phyloP scores from a whole-genome alignment of 2,113 vertebrate species.

The Sclerurus mexicanus region DNA sequence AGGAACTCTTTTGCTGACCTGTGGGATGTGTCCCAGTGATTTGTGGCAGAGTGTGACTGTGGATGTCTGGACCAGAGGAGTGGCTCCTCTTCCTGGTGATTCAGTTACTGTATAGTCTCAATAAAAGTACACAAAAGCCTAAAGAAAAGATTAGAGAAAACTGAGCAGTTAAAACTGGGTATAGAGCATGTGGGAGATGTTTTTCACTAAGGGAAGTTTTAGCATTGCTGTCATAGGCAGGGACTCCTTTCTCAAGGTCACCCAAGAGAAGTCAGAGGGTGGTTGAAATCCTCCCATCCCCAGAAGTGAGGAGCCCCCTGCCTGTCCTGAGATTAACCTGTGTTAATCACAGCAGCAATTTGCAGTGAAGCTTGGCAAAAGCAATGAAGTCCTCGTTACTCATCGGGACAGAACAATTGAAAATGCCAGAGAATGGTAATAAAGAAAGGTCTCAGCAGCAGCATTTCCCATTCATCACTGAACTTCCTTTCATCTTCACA shows the following conservation, averaged over 20 bases:
- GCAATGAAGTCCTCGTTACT: neutral
- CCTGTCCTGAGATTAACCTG: neutral
- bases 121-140: neutral
- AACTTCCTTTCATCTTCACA: neutral
- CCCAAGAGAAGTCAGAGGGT: neutral
- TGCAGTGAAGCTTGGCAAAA: neutral
- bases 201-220: neutral
- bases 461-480: neutral
- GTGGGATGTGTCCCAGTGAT: neutral
- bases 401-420: neutral
- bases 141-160: neutral
- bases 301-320: neutral
- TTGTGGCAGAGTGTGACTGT: neutral
- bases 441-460: neutral
- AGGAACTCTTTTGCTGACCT: neutral
- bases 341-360: neutral
- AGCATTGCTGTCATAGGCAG: neutral
- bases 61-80: neutral
- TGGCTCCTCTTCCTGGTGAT: neutral
- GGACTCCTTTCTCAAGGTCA: neutral
- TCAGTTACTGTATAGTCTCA: neutral
- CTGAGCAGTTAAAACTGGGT: neutral
- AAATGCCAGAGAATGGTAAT: neutral
- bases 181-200: accelerated
- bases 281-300: neutral